Base-by-base conservation (phyloP, 2,888 invertebrate species). In the Cylloceria caligata region DNA sequence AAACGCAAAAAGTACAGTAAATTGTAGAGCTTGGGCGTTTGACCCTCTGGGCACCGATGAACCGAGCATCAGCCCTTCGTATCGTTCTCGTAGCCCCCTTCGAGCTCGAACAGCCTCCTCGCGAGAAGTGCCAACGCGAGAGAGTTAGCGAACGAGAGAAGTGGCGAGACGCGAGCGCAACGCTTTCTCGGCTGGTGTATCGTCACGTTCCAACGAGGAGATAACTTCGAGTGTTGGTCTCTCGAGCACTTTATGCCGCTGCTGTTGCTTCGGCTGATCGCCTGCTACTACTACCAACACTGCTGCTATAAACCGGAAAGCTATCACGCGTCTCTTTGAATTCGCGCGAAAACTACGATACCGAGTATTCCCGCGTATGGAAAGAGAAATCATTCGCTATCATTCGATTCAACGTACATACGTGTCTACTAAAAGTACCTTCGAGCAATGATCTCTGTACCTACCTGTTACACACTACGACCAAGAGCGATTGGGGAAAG, bases 11-110 rank as follows among this genome's bases (percentile, higher is more conserved):
- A 81, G 36, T 84, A 80, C 83, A 82, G 84, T 87, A 84, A 87
- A 87, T 86, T 87, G 86, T 85, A 78, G 86, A 87, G 80, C 81
- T 80, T 64, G 80, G 52, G 52, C 81, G 83, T 83, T 84, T 87
- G 81, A 87, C 87, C 87, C 83, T 81, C 84, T 57, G 81, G 83
- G 75, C 82, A 36, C 30, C 13, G 55, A 1, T 27, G 55, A 30
- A 45, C 13, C 64, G 9, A n/a, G 27, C 49, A 73, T 42, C 11
- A 16, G 47, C 36, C 52, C 69, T 42, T 74, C 64, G 36, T 64
- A 30, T 52, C 60, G 60, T 34, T 34, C 6, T 9, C 57, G 16
- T 34, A n/a, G n/a, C n/a, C n/a, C 34, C 60, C 34, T 60, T 34
- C 60, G 16, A 34, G 60, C 19, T 5, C 45, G 3, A 1, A 0